phyloP scores from a whole-genome alignment of 2,113 vertebrate species.

The Pedetes capensis region DNA sequence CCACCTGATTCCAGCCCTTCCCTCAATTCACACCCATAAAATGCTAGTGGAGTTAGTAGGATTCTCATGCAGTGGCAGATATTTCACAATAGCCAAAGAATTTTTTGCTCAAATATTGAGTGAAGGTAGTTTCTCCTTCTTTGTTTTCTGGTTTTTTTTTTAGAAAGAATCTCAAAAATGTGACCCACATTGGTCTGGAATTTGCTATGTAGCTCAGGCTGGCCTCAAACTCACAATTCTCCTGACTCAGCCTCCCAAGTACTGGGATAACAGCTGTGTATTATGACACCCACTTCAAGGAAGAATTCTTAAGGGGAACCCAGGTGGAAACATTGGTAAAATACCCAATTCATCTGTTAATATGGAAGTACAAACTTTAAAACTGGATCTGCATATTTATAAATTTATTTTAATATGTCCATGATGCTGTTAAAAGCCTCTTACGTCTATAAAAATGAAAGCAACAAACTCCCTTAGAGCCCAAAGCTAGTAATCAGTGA shows the following conservation, averaged over 20 bases:
- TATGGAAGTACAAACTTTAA: conserved; percentile 17
- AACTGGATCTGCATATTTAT: not conserved
- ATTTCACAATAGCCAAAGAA: not conserved
- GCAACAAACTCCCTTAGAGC: not conserved
- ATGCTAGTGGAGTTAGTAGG: not conserved
- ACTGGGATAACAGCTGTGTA: too few species aligned
- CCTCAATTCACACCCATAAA: not conserved
- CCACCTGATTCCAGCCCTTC: not conserved
- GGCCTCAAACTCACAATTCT: too few species aligned
- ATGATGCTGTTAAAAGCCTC: not conserved
- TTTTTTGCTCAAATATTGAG: conserved; percentile 43
- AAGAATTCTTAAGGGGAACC: conserved; percentile 25
- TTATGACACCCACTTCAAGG: too few species aligned
- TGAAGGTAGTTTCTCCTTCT: not conserved
- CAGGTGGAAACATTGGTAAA: not conserved
- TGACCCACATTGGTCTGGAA: too few species aligned
- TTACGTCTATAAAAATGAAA: conserved; percentile 53
- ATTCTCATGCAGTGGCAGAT: not conserved
- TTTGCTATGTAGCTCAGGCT: too few species aligned
- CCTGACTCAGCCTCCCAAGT: too few species aligned
- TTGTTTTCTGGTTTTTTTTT: too few species aligned
- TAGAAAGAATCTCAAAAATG: too few species aligned
- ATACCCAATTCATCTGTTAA: not conserved
- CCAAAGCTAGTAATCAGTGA: conserved; percentile 7
- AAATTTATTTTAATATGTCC: conserved; percentile 28